phyloP scores from a whole-genome alignment of 2,797 vertebrate genomes.

The Onychomys torridus region DNA sequence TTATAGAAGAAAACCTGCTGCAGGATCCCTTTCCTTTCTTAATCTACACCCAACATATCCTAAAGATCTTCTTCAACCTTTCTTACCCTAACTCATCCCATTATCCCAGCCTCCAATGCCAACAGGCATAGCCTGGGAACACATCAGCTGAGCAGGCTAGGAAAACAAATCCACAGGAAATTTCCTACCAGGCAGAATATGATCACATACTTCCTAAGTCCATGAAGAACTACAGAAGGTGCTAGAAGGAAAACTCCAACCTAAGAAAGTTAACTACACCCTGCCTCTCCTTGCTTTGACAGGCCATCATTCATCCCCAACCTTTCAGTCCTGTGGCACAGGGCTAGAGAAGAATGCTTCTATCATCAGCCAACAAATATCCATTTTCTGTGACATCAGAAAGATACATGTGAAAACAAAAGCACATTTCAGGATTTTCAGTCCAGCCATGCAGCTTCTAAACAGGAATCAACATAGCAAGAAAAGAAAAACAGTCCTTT shows the following conservation, averaged over 20 bases:
- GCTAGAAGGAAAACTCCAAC: neutral
- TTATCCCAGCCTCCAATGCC: neutral
- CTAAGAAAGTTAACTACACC: neutral
- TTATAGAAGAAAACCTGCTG: neutral
- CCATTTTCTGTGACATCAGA: conserved; percentile 62
- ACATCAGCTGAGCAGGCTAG: neutral
- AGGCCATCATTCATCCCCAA: neutral
- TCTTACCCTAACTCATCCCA: neutral
- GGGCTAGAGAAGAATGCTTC: conserved; percentile 37
- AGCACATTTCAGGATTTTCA: conserved; percentile 20
- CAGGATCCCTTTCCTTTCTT: neutral
- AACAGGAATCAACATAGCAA: conserved; percentile 12
- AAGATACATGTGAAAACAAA: conserved; percentile 70
- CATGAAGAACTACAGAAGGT: neutral
- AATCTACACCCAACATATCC: neutral
- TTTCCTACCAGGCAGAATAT: neutral
- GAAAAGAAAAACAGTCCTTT: neutral
- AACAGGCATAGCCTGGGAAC: neutral
- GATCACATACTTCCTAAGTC: neutral
- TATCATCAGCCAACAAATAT: conserved; percentile 61
- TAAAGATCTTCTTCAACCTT: neutral
- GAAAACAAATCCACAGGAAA: neutral
- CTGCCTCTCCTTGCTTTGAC: neutral
- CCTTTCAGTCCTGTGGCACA: neutral
- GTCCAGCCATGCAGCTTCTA: conserved; percentile 47